phyloP scores from a whole-genome alignment of 1,140 invertebrate species.

The Drosophila takahashii region DNA sequence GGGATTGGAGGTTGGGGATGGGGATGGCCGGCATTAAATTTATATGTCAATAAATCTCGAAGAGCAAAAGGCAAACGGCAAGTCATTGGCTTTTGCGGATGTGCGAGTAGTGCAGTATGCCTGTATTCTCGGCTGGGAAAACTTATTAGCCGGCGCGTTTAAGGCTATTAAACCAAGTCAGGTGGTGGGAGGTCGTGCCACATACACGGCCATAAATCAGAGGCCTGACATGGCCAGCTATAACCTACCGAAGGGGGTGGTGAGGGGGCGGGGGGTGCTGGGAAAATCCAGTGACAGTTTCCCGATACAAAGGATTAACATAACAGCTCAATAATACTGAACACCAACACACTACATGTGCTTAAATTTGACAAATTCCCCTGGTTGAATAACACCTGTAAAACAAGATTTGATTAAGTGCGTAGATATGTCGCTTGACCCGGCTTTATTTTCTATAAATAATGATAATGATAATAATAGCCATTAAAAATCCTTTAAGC shows the following conservation, averaged over 20 bases:
- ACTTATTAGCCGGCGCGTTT: conserved; percentile 73
- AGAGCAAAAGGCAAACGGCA: conserved; percentile 76
- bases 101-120: conserved; percentile 21
- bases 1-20: not conserved
- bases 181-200: conserved; percentile 37
- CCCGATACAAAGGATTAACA: conserved; percentile 40
- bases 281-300: conserved; percentile 24
- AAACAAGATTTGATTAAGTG: conserved; percentile 4
- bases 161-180: conserved; percentile 58
- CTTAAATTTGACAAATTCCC: not conserved
- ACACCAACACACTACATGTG: not conserved
- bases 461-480: not conserved
- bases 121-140: conserved; percentile 20
- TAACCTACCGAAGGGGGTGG: conserved; percentile 18
- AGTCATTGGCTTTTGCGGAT: conserved; percentile 52
- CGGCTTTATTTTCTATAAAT: not conserved
- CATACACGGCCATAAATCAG: conserved; percentile 66
- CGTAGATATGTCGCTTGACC: not conserved
- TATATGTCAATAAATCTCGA: conserved; percentile 81
- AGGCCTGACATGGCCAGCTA: conserved; percentile 44
- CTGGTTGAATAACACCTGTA: not conserved
- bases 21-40: conserved; percentile 69
- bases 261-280: not conserved
- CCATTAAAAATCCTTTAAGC: too few species aligned
- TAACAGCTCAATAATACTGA: conserved; percentile 15